Percentiles rank a stretch among this genome's conserved stretches.
Evolutionary conservation across 2,888 invertebrate species (phyloP).

Genomic region (Lobophora halterata): DNA sequence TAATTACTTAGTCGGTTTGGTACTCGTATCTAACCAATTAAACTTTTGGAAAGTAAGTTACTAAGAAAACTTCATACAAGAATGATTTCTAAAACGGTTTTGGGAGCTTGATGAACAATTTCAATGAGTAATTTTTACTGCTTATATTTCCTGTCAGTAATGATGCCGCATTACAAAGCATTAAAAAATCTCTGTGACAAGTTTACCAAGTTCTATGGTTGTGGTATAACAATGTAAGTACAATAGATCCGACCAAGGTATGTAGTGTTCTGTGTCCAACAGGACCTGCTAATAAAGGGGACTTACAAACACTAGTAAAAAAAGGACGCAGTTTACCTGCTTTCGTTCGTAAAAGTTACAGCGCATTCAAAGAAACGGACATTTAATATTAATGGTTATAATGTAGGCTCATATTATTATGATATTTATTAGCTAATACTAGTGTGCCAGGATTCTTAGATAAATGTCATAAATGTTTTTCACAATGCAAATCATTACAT

Average conservation of each 20-base stretch:
- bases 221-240: conserved; percentile 29
- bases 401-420: background rate
- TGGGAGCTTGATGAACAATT: no score
- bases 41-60: no score
- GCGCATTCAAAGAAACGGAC: conserved; percentile 15
- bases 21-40: conserved; percentile 6
- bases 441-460: background rate
- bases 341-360: conserved; percentile 34
- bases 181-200: conserved; percentile 24
- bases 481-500: conserved; percentile 10
- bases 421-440: no score
- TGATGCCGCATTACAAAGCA: conserved; percentile 20
- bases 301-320: conserved; percentile 56
- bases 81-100: no score
- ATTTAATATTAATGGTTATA: background rate
- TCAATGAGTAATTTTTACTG: no score
- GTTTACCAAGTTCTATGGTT: conserved; percentile 22
- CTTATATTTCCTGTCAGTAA: conserved; percentile 19
- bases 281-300: conserved; percentile 42
- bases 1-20: conserved; percentile 3
- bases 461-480: conserved; percentile 44
- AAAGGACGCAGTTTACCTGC: conserved; percentile 73
- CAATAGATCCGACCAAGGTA: conserved; percentile 24
- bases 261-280: conserved; percentile 29
- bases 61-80: no score